Evolutionary conservation across 2,113 vertebrate species (phyloP), one percentile per base, ranked within the genome.

Genomic region (Erythrocercus mccallii): DNA sequence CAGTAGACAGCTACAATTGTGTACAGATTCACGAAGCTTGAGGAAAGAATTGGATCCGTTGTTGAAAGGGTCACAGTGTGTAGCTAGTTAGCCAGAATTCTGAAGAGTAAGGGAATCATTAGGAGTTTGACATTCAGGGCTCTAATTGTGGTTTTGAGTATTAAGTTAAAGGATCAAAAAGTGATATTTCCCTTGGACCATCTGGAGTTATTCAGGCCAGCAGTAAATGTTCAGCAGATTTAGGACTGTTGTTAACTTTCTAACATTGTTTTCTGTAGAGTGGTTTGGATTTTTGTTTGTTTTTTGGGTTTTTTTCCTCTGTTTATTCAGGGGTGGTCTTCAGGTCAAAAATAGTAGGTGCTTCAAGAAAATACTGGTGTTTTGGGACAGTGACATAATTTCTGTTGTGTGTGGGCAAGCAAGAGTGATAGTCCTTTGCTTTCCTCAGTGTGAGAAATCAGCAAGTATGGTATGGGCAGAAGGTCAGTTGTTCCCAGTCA

Each of bases 111-210:
- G 89, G 64, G 73, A 97, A 95, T 97, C 96, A 92, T 96, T 97
- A 97, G 95, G 80, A 97, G 95, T 96, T 95, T 97, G 88, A 97
- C 94, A 89, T 97, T 97, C 95, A 96, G 96, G 94, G 62, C 82
- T 97, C 81, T 96, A 96, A 97, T 96, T 98, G 96, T 98, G 96
- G 96, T 95, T 97, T 97, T 96, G 88, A 82, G 90, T 82, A 94
- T 96, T 96, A 93, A 89, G 85, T 94, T 93, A 88, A 91, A 90
- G 89, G 95, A 95, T 88, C 84, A 97, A 95, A 97, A 97, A 97
- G 92, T 96, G 92, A 96, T 97, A 92, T 53, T 95, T 89, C 86
- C 94, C 72, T 72, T 93, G 96, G 96, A 97, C 94, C 96, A 94
- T 97, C 92, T 96, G 94, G 94, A 96, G 81, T 93, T 95, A 94